Conservation (phyloP, 1,140 invertebrate genomes). For the Gryon sp. region DNA sequence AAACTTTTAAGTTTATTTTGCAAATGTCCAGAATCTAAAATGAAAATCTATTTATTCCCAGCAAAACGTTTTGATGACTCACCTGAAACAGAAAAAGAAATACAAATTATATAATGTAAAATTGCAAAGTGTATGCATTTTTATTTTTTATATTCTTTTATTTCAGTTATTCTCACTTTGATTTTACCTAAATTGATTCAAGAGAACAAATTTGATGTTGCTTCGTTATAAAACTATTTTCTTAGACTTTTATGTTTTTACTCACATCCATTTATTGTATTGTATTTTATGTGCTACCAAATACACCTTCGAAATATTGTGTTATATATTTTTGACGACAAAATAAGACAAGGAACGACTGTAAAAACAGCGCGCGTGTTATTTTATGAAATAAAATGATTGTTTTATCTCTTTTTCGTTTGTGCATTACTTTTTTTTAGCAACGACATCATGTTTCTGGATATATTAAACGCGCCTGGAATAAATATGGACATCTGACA, state of each 20-base stretch:
- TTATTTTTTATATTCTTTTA: background rate
- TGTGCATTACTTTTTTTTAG: slow-evolving; percentile 27
- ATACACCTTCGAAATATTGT: slow-evolving; percentile 25
- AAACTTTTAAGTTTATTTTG: no score
- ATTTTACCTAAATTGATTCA: no score
- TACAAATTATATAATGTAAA: no score
- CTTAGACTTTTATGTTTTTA: no score
- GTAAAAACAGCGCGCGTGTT: slow-evolving; percentile 39
- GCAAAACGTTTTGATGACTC: slow-evolving; percentile 3
- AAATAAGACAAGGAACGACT: slow-evolving; percentile 33
- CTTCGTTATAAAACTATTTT: no score
- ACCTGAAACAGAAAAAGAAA: slow-evolving; percentile 28
- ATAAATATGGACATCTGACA: slow-evolving; percentile 9
- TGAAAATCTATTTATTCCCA: no score
- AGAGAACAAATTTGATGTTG: no score
- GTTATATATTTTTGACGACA: slow-evolving; percentile 52
- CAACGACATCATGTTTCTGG: slow-evolving; percentile 23
- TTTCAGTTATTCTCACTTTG: background rate
- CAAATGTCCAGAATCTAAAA: no score
- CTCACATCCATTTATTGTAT: slow-evolving; percentile 34
- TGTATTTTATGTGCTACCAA: slow-evolving; percentile 43
- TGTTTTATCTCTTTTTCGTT: slow-evolving; percentile 11
- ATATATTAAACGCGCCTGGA: slow-evolving; percentile 9
- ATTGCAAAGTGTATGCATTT: no score
- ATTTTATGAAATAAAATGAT: slow-evolving; percentile 42